A percentile compares a stretch with the other conserved stretches of the same genome.
Conservation (phyloP, 2,888 invertebrate genomes). For the Himalopsyche japonica region DNA sequence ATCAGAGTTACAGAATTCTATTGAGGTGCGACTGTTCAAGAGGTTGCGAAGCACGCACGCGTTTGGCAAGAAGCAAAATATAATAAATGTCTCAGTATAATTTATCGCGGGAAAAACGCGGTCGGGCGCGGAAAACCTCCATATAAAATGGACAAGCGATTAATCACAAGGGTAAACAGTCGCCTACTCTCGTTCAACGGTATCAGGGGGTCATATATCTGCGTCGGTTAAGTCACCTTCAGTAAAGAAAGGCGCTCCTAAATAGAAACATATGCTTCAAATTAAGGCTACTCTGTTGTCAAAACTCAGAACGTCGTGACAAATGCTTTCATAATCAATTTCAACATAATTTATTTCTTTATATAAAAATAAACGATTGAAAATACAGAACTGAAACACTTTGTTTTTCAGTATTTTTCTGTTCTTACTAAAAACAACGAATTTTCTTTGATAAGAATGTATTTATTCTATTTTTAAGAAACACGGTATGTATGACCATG, state of each 20-base stretch:
- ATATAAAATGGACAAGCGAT: constrained; percentile 27
- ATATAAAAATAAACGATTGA: too few relatives aligned
- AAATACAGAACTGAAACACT: too few relatives aligned
- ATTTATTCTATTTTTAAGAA: too few relatives aligned
- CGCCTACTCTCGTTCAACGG: not conserved
- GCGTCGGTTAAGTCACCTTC: not conserved
- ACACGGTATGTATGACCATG: too few relatives aligned
- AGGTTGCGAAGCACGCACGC: not conserved
- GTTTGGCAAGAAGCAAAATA: constrained; percentile 15
- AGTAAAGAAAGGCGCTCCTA: not conserved
- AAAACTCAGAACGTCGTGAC: too few relatives aligned
- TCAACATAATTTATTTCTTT: too few relatives aligned
- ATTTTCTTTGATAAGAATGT: too few relatives aligned
- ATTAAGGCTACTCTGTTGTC: not conserved
- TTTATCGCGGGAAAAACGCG: constrained; percentile 27
- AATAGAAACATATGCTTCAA: not conserved
- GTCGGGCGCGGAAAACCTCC: constrained; percentile 20
- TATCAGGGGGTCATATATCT: not conserved
- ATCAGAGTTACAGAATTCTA: not conserved
- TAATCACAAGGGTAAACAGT: constrained; percentile 18
- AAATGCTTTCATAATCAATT: too few relatives aligned
- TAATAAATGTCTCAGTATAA: constrained; percentile 31
- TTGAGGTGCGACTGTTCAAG: not conserved
- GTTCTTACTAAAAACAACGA: too few relatives aligned
- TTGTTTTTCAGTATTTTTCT: too few relatives aligned